These are phyloP conservation scores for Pterois miles DNA, from an alignment of 2,797 vertebrate species.

Conservation along the genomic window DNA sequence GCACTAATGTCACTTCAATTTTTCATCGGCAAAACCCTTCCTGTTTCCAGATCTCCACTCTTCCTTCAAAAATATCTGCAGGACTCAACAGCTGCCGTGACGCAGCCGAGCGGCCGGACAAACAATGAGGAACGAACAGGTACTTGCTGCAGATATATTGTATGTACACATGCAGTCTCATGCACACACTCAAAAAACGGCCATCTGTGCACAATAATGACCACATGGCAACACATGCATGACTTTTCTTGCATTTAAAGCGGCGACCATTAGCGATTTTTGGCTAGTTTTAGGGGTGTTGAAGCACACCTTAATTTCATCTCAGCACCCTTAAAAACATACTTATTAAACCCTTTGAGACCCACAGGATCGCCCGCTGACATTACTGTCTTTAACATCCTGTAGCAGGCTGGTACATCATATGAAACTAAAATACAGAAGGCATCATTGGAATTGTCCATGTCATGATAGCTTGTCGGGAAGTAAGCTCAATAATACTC, in stretches of 20 bases:
- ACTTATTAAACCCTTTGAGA: no score
- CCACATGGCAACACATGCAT: background rate
- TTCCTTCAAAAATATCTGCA: conserved; percentile 53
- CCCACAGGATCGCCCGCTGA: no score
- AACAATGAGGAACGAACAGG: background rate
- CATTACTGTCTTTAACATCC: no score
- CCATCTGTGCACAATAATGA: background rate
- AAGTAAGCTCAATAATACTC: no score
- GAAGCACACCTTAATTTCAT: no score
- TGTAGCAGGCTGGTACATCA: no score
- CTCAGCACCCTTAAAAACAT: no score
- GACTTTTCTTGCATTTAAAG: background rate
- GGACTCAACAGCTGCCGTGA: conserved; percentile 34
- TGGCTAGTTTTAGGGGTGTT: no score
- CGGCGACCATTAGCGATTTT: no score
- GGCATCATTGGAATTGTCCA: no score
- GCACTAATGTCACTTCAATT: conserved; percentile 78
- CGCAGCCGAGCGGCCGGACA: conserved; percentile 5
- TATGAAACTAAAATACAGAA: no score
- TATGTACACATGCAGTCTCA: background rate
- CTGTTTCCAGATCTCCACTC: conserved; percentile 40
- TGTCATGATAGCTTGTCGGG: no score
- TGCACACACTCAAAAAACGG: background rate
- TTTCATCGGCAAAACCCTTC: conserved; percentile 66
- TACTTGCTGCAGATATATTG: background rate